Base-by-base conservation (phyloP, 2,113 vertebrate genomes). In the Albula goreensis region DNA sequence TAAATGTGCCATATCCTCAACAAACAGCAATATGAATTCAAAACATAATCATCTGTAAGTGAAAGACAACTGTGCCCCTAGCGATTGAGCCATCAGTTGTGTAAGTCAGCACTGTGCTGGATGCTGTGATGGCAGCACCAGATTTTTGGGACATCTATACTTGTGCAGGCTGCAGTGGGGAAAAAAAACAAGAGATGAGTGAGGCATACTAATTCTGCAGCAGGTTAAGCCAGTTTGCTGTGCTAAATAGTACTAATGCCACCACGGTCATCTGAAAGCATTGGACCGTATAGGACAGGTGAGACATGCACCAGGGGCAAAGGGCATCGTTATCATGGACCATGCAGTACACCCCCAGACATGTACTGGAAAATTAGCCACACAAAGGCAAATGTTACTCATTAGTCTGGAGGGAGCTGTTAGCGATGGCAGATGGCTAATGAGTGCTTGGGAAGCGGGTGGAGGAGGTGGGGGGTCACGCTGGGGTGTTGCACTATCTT, bases 401-500 rank as follows among this genome's bases (percentile, higher is more conserved):
- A 41, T 49, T 41, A 60, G 11, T 15, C 60, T 70, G 52, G 41
- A 57, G 57, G 31, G 17, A 53, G 31, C 81, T 82, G 52, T 56
- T 50, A 31, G 81, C 51, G n/a, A 31, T 53, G n/a, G 51, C 82
- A 83, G 82, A 22, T 82, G 81, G 81, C 52, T 82, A 57, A 56
- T 82, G 81, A 78, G 77, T 2, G 77, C 48, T 78, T 31, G 17
- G 63, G 63, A 48, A n/a, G 22, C 31, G 31, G 31, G 31, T 41
- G 31, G 77, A 9, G 77, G 77, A 8, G 31, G 11, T 10, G 77
- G 11, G 63, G 77, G 77, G 25, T 78, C 77, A 78, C 31, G 13
- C 11, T 25, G n/a, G 77, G 77, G 41, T 31, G 77, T 78, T 10
- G 77, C 7, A 31, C 77, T 49, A 12, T 48, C 7, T n/a, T 51